Base-by-base conservation (phyloP, 1,140 invertebrate species). In the Agrypnia vestita region DNA sequence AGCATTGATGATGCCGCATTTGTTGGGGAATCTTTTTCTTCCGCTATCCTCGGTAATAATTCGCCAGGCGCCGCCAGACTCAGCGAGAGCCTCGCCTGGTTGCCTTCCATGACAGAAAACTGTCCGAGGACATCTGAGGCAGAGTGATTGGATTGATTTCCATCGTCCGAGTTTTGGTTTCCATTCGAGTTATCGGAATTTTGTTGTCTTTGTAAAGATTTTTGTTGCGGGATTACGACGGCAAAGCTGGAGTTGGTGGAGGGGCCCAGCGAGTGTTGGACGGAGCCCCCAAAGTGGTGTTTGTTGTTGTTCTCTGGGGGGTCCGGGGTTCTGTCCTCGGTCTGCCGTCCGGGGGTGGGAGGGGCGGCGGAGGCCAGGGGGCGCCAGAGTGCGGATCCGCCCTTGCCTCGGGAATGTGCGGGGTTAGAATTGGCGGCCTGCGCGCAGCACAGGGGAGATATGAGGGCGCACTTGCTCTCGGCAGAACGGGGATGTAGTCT, bases 11-110 rank as follows among this genome's bases (percentile, higher is more conserved):
- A 49, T 86, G 86, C 64, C 84, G 89, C 81, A 76, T 92, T 92
- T 0, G 94, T 96, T 0, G 95, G 95, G 12, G 94, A 95, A 86
- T 96, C 95, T 85, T 96, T 96, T 85, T 96, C 95, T 85, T 96
- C 95, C 0, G 95, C 95, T 82, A 95, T 95, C 76, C 94, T 89
- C 4, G 94, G 94, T 56, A 95, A 84, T 4, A 90, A 84, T 84
- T 92, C 91, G 76, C 88, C 89, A 0, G 88, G 87, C 55, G 86
- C 84, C n/a, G 87, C 86, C 72, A 87, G 84, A 76, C 86, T 87
- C 73, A 90, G 84, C 35, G 86, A 89, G 77, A 88, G 84, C n/a
- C 80, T 73, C 9, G 80, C 77, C 35, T 81, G 77, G n/a, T 69
- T 76, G 10, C 47, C 43, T 59, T 82, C 79, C 17, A 82, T 46